Conservation (phyloP, 2,888 invertebrate species). For the Conus canariensis region DNA sequence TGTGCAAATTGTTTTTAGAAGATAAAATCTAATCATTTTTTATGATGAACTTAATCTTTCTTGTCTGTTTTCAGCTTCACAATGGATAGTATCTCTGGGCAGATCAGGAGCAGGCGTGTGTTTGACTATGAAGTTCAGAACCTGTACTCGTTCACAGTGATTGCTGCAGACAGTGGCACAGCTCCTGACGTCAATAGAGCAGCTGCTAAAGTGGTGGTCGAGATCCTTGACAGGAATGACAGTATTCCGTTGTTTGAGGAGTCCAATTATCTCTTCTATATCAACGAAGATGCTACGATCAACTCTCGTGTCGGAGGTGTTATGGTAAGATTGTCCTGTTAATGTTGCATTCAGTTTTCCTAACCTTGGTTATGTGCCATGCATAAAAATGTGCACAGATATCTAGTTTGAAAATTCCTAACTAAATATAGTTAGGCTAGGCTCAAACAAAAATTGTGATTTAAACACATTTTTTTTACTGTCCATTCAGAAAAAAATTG, state of each 20-base stretch:
- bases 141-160: constrained; percentile 37
- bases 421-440: no score
- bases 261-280: neutral
- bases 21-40: no score
- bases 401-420: no score
- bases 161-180: constrained; percentile 36
- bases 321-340: constrained; percentile 31
- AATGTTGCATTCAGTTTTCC: neutral
- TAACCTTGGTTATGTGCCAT: no score
- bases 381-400: no score
- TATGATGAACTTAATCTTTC: no score
- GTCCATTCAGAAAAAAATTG: no score
- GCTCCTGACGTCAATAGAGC: neutral
- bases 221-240: constrained; percentile 41
- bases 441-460: no score
- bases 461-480: no score
- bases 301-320: constrained; percentile 13
- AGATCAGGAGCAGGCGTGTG: constrained; percentile 21
- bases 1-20: no score
- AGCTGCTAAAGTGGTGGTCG: constrained; percentile 38
- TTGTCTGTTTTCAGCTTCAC: constrained; percentile 33
- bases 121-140: constrained; percentile 47
- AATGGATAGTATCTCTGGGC: constrained; percentile 35
- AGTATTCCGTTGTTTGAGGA: constrained; percentile 42
- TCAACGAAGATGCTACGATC: constrained; percentile 31